Evolutionary conservation across 2,113 vertebrate genomes (phyloP).

Genomic region (Elephantulus edwardii): DNA sequence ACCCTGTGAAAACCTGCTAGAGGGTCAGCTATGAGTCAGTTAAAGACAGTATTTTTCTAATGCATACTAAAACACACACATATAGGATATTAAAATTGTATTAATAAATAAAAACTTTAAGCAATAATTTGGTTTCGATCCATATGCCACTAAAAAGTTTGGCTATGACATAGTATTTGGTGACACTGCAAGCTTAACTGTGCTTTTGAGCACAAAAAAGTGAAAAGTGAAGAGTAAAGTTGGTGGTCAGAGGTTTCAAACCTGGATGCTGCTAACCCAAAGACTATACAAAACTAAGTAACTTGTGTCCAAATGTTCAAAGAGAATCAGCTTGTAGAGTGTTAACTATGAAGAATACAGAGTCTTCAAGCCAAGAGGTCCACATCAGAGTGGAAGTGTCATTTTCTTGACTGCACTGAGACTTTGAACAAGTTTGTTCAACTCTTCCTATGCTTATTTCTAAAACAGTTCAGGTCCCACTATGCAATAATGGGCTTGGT

Average conservation of each 20-base stretch:
- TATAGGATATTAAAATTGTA: conserved; percentile 5
- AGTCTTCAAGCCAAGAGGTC: not conserved
- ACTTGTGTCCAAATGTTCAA: not conserved
- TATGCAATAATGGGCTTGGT: not conserved
- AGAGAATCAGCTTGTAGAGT: not conserved
- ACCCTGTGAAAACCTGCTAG: no score
- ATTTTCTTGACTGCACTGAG: not conserved
- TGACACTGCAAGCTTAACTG: conserved; percentile 17
- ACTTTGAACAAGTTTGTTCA: not conserved
- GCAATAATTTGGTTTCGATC: conserved; percentile 10
- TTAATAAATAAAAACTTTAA: conserved; percentile 17
- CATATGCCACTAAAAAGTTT: not conserved
- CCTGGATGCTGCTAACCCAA: not conserved
- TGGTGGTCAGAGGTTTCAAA: not conserved
- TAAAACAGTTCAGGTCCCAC: not conserved
- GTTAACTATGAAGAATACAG: not conserved
- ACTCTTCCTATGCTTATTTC: not conserved
- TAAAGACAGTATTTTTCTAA: no score
- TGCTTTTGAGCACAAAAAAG: not conserved
- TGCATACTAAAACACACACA: no score
- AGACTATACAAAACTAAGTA: not conserved
- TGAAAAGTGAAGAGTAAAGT: not conserved
- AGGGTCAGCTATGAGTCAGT: no score
- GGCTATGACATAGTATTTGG: not conserved
- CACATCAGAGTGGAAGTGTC: not conserved